phyloP scores from a whole-genome alignment of 2,113 vertebrate species.

The Myxocyprinus asiaticus region DNA sequence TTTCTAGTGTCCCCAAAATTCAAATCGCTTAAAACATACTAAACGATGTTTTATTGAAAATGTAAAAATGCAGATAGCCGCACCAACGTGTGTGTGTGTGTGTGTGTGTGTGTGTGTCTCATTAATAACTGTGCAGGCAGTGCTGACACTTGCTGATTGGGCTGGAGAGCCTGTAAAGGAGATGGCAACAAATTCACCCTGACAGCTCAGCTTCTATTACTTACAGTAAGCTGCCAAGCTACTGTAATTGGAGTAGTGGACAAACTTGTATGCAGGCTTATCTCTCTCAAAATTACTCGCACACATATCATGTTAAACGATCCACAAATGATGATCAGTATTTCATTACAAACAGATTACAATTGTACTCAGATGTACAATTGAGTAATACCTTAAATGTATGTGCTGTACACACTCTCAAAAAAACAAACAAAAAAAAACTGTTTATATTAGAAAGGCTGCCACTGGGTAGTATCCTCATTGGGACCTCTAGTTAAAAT shows the following conservation, averaged over 20 bases:
- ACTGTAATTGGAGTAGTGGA: constrained; percentile 47
- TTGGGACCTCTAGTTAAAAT: too few species aligned
- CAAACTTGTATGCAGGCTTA: background rate
- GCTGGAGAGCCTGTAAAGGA: constrained; percentile 58
- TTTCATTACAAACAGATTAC: background rate
- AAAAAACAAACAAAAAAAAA: too few species aligned
- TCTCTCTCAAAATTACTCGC: background rate
- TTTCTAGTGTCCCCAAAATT: too few species aligned
- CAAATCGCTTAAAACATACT: too few species aligned
- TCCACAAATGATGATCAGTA: background rate
- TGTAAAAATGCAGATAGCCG: too few species aligned
- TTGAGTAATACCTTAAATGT: too few species aligned
- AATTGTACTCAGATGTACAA: too few species aligned
- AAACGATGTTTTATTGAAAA: too few species aligned
- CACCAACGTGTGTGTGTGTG: too few species aligned
- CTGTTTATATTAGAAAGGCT: too few species aligned
- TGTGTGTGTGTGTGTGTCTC: constrained; percentile 52
- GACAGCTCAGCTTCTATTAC: constrained; percentile 60
- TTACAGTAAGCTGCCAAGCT: constrained; percentile 57
- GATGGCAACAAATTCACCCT: constrained; percentile 63
- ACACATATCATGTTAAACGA: background rate
- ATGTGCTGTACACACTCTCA: too few species aligned
- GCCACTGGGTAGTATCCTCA: too few species aligned
- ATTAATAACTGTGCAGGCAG: constrained; percentile 66
- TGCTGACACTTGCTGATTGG: constrained; percentile 60